Conservation (phyloP, 2,888 invertebrate species). For the Listrodromus nycthemerus region DNA sequence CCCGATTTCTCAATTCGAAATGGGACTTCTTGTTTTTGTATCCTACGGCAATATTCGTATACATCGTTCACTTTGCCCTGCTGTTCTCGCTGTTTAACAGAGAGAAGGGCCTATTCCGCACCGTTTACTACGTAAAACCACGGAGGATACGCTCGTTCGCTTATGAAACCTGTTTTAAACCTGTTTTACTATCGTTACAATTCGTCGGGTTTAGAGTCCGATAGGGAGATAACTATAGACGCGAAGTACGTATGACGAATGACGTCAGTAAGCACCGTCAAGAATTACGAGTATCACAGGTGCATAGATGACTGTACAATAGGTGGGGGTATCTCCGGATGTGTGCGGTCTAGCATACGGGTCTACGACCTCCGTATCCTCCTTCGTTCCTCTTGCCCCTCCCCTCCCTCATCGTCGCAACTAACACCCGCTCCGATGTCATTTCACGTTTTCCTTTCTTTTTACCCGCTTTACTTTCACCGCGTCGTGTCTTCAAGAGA, state of each 20-base stretch:
- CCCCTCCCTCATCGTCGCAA: neutral
- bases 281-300: conserved; percentile 21
- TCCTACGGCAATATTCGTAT: neutral
- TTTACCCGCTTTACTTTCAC: conserved; percentile 40
- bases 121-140: too few species aligned
- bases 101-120: too few species aligned
- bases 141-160: too few species aligned
- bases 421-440: conserved; percentile 35
- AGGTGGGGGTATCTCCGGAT: neutral
- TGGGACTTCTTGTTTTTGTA: neutral
- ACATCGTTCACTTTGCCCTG: neutral
- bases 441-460: conserved; percentile 19
- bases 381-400: neutral
- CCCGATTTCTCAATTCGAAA: neutral
- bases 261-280: neutral
- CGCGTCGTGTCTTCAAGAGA: conserved; percentile 28
- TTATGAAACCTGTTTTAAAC: neutral
- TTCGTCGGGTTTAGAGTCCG: neutral
- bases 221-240: conserved; percentile 1
- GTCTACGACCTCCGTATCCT: conserved; percentile 36
- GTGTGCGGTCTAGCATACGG: conserved; percentile 11
- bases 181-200: neutral
- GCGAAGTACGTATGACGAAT: conserved; percentile 13
- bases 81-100: neutral
- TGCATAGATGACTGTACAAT: conserved; percentile 10